Evolutionary conservation across 2,888 invertebrate genomes (phyloP).

Genomic region (Cataglyphis rosenhaueri): DNA sequence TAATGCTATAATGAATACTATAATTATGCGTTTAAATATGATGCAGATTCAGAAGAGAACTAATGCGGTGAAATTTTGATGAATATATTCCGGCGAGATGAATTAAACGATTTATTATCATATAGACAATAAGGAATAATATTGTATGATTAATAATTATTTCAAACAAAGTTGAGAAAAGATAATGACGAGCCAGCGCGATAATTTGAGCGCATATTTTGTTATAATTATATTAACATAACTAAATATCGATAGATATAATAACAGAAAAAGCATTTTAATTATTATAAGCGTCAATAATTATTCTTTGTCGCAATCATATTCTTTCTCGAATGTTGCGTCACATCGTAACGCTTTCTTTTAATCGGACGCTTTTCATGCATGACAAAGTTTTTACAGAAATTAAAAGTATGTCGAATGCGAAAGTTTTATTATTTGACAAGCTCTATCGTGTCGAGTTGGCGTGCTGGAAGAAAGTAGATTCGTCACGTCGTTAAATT

Average conservation of each 20-base stretch:
- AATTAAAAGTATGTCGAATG: slow-evolving; percentile 55
- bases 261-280: too few relatives aligned
- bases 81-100: neutral
- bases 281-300: neutral
- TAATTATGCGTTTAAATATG: slow-evolving; percentile 37
- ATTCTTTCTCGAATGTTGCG: neutral
- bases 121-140: neutral
- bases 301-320: slow-evolving; percentile 6
- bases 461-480: slow-evolving; percentile 51
- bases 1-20: slow-evolving; percentile 13
- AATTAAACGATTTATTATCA: neutral
- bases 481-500: slow-evolving; percentile 44
- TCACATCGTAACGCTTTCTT: neutral
- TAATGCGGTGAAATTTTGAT: slow-evolving; percentile 31
- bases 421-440: slow-evolving; percentile 16
- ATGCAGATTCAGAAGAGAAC: neutral
- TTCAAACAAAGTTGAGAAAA: too few relatives aligned
- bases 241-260: too few relatives aligned
- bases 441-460: slow-evolving; percentile 3
- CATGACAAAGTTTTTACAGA: slow-evolving; percentile 46
- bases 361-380: slow-evolving; percentile 13
- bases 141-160: neutral
- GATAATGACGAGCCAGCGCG: too few relatives aligned
- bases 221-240: too few relatives aligned
- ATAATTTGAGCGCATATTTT: too few relatives aligned